phyloP scores from a whole-genome alignment of 2,113 vertebrate species.

The Cinclus cinclus region DNA sequence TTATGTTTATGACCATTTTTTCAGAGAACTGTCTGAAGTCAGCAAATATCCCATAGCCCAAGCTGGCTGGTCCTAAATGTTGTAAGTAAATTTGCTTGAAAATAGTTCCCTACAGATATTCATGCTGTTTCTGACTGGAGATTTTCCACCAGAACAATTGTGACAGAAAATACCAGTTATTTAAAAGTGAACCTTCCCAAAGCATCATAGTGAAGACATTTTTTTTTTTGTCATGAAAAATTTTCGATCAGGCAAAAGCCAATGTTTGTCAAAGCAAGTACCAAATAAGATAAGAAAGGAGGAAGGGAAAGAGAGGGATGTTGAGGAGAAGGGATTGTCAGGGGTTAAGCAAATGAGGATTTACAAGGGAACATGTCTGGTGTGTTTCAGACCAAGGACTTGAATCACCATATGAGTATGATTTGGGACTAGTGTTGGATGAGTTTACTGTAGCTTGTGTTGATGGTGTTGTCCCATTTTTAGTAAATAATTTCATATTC shows the following conservation, averaged over 20 bases:
- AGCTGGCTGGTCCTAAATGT: background rate
- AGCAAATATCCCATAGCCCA: background rate
- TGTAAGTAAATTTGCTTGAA: background rate
- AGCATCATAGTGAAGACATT: background rate
- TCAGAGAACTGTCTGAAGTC: background rate
- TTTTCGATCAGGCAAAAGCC: background rate
- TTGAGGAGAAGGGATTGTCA: background rate
- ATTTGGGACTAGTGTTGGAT: background rate
- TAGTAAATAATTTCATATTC: background rate
- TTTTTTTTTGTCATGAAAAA: background rate
- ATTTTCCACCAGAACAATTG: background rate
- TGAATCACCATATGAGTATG: background rate
- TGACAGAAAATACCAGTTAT: background rate
- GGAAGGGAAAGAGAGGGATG: background rate
- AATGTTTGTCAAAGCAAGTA: background rate
- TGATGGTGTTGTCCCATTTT: background rate
- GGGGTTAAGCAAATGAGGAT: background rate
- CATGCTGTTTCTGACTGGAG: accelerated
- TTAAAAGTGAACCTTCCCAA: background rate
- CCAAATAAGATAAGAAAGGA: background rate
- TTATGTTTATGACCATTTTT: background rate
- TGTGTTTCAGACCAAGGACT: background rate
- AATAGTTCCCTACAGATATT: background rate
- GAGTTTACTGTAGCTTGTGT: background rate
- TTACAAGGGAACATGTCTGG: background rate